phyloP scores from a whole-genome alignment of 2,797 vertebrate species.

The Hoplostethus mediterraneus region DNA sequence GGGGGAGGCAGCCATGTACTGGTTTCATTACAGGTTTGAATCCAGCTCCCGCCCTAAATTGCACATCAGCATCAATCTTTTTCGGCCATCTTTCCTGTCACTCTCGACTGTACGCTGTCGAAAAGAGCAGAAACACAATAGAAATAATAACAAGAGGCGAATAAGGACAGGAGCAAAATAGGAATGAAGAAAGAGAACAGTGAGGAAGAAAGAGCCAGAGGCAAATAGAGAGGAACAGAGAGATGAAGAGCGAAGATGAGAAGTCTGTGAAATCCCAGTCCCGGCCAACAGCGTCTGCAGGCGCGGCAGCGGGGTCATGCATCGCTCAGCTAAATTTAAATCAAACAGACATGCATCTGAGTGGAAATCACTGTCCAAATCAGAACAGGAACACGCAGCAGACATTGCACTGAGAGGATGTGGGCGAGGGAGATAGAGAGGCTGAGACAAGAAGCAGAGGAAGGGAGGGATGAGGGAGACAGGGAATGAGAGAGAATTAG shows the following conservation, averaged over 20 bases:
- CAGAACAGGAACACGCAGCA: constrained; percentile 4
- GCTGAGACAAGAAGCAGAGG: not conserved
- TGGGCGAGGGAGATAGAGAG: constrained; percentile 16
- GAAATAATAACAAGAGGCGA: not conserved
- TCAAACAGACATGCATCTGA: constrained; percentile 40
- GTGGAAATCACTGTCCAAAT: constrained; percentile 50
- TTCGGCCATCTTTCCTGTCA: not conserved
- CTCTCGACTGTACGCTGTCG: not conserved
- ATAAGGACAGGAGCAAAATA: not conserved
- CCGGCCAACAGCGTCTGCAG: constrained; percentile 36
- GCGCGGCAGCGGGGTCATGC: constrained; percentile 35
- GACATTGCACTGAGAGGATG: constrained; percentile 18
- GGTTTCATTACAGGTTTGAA: not conserved
- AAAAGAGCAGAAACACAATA: not conserved
- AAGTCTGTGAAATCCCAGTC: constrained; percentile 23
- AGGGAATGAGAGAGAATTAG: not conserved
- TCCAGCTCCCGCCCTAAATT: not conserved
- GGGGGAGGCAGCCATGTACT: no score
- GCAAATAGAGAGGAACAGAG: not conserved
- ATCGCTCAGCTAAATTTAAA: constrained; percentile 61
- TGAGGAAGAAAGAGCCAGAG: not conserved
- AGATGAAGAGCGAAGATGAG: constrained; percentile 3
- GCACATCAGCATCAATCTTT: not conserved
- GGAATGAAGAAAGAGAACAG: not conserved
- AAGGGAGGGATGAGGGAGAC: not conserved